Evolutionary conservation across 1,140 invertebrate genomes (phyloP).

Genomic region (Monomorium pharaonis): DNA sequence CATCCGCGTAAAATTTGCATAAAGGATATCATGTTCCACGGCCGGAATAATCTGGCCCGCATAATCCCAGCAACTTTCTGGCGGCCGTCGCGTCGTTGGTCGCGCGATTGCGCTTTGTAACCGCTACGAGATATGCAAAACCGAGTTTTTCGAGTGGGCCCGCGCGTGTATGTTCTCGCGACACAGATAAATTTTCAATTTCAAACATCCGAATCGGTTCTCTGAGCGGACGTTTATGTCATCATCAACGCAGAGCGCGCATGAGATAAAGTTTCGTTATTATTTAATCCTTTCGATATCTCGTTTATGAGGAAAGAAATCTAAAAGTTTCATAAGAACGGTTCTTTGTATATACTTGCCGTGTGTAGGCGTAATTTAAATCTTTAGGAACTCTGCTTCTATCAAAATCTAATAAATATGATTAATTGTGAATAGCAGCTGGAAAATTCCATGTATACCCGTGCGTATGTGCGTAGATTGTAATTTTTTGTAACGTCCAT

Average conservation of each 20-base stretch:
- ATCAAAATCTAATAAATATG: background rate
- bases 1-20: constrained; percentile 52
- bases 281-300: background rate
- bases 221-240: background rate
- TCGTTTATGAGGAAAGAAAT: background rate
- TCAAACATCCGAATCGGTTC: background rate
- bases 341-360: background rate
- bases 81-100: constrained; percentile 2
- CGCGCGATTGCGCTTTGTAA: constrained; percentile 31
- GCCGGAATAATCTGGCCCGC: constrained; percentile 43
- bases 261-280: background rate
- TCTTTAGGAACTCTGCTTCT: background rate
- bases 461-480: background rate
- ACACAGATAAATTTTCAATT: constrained; percentile 7
- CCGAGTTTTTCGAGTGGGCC: constrained; percentile 11
- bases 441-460: background rate
- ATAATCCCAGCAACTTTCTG: constrained; percentile 44
- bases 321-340: background rate
- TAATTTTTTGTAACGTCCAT: background rate
- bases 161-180: background rate
- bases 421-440: background rate
- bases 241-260: too few species aligned
- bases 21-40: constrained; percentile 53
- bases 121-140: constrained; percentile 21
- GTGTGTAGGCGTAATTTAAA: background rate